Conservation (phyloP, 2,797 vertebrate species). For the Enteromius thamalakanensis region DNA sequence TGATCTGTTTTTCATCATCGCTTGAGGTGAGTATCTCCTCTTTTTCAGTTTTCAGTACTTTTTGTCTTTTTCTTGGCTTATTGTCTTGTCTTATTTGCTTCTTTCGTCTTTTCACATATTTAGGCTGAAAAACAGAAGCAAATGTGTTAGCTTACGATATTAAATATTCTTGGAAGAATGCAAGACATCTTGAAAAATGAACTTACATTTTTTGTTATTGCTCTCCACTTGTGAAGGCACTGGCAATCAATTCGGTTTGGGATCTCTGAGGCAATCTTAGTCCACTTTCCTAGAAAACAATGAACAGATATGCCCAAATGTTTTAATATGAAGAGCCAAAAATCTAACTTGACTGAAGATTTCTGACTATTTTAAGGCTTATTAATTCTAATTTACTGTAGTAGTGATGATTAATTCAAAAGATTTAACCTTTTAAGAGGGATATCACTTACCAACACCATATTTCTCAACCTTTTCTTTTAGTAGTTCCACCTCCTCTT, state of each 20-base stretch:
- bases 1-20: conserved; percentile 48
- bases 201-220: conserved; percentile 59
- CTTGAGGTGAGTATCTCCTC: background rate
- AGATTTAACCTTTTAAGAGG: background rate
- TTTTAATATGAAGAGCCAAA: background rate
- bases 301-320: background rate
- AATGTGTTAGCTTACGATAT: background rate
- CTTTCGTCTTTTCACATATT: background rate
- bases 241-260: conserved; percentile 83
- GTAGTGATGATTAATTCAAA: background rate
- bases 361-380: background rate
- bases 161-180: background rate
- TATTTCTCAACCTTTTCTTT: conserved; percentile 82
- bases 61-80: background rate
- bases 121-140: background rate
- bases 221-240: conserved; percentile 86
- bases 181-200: background rate
- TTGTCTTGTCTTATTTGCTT: background rate
- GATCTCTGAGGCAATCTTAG: conserved; percentile 86
- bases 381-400: background rate
- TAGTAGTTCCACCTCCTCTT: conserved; percentile 78
- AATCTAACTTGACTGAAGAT: background rate
- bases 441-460: conserved; percentile 81
- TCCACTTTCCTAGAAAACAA: conserved; percentile 83
- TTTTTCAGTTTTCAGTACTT: background rate